Base-by-base conservation (phyloP, 2,113 vertebrate species). In the Saimiri boliviensis region DNA sequence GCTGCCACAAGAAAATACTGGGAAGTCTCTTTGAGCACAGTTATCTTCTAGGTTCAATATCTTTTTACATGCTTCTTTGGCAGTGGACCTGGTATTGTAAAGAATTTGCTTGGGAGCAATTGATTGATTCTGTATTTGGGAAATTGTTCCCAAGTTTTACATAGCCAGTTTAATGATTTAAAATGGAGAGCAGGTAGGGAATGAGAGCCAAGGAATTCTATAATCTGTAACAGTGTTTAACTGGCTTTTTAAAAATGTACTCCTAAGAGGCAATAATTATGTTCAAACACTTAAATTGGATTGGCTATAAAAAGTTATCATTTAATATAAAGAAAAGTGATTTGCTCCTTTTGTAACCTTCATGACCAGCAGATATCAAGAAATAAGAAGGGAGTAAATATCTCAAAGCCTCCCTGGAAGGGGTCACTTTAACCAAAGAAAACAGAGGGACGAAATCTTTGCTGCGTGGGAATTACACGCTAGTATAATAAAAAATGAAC, bases 121-220 rank as follows among this genome's bases (percentile, higher is more conserved):
- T 30, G 20, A 32, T 70, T 89, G 56, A 80, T 92, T 83, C 40
- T 66, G 6, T 84, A 85, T 84, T 85, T 74, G 37, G 27, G 60
- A 83, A 93, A 76, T 63, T 86, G 49, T 56, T 92, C 45, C 63
- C 58, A 93, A 92, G 54, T 60, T 63, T 20, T 85, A 80, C 86
- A 70, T 47, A 56, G 63, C 86, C 89, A 86, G 85, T 52, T 82
- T 94, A 60, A 30, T 87, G 93, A 82, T 54, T 92, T 89, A 92
- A 76, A 94, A 86, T 19, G 32, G 42, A 95, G 40, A 6, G 60
- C 71, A 3, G 19, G 9, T 82, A 10, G 5, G 23, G 25, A 45
- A 58, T 45, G 30, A 49, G 14, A 37, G 16, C 30, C 52, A 49
- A 21, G 49, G 84, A 77, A 86, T 86, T 54, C 63, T 23, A 40